Evolutionary conservation across 1,140 invertebrate species (phyloP), one percentile per base, ranked within the genome.

Genomic region (Dendrolimus kikuchii): DNA sequence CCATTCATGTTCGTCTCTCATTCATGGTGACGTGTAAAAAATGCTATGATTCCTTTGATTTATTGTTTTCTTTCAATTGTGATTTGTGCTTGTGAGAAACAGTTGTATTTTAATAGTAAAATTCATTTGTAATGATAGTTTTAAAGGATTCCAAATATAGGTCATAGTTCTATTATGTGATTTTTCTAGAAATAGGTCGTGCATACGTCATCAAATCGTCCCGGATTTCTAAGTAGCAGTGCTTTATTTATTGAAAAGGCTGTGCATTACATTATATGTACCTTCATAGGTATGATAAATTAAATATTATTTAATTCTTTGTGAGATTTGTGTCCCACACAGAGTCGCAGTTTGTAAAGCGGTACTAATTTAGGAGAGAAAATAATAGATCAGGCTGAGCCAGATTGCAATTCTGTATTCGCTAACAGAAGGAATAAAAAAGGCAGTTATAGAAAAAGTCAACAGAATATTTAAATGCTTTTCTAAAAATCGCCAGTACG

Each of bases 11-110:
- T 51, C 47, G 23, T 42, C 40, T 36, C 9, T 56, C 68, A 71
- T 71, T 74, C 61, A 72, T 66, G 64, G 55, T 77, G 71, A 79
- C 74, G 69, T 74, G 56, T 62, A 62, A 54, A 47, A 61, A 63
- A 62, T 48, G 55, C 57, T 60, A 49, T 59, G 40, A 41, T 50
- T 41, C 46, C 40, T 38, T 38, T 50, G 42, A 40, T 55, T 55
- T 49, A 44, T 52, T 10, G 38, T 7, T 44, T 10, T 48, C 44
- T 45, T 40, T 9, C 38, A 54, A 41, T 47, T 57, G 50, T 59
- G 42, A 43, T 9, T 55, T 55, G 46, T 48, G 23, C 23, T 45
- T 38, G 40, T 41, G 40, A 36, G 41, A 38, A 49, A 37, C 36
- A 48, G 23, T 47, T 44, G 49, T 53, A 52, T 62, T 46, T 50